These are phyloP conservation scores for Ptychoptera albimana DNA, from an alignment of 2,888 invertebrate genomes.

Conservation along the genomic window DNA sequence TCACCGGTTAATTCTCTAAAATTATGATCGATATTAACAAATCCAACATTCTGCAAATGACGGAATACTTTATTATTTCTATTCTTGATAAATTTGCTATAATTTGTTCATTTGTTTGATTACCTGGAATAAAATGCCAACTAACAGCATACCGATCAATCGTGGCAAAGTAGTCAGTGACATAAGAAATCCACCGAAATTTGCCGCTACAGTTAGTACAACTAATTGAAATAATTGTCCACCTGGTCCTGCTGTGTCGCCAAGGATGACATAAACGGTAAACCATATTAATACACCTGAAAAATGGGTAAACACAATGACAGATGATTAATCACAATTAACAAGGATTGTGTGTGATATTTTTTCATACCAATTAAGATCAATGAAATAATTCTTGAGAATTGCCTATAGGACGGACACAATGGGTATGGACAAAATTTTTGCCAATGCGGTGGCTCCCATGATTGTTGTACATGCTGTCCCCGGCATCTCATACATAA, in stretches of 20 bases:
- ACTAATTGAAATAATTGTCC: conserved; percentile 68
- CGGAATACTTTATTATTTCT: too few relatives aligned
- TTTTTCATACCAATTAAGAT: conserved; percentile 45
- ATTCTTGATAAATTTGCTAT: too few relatives aligned
- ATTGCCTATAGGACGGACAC: conserved; percentile 70
- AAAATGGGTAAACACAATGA: conserved; percentile 2
- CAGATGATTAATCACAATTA: neutral
- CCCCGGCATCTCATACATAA: conserved; percentile 66
- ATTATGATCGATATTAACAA: conserved; percentile 51
- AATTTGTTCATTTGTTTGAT: neutral
- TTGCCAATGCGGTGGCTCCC: conserved; percentile 71
- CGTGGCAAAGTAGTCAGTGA: conserved; percentile 66
- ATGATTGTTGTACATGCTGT: conserved; percentile 57
- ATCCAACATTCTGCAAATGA: conserved; percentile 46
- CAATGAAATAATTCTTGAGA: conserved; percentile 59
- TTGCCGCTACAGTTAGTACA: conserved; percentile 54
- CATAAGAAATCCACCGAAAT: conserved; percentile 71
- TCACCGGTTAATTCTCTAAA: conserved; percentile 51
- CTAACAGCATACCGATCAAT: conserved; percentile 72
- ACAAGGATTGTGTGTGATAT: neutral
- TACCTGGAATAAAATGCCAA: conserved; percentile 52
- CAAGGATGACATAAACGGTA: conserved; percentile 57
- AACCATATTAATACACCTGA: conserved; percentile 57
- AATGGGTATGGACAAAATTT: conserved; percentile 69
- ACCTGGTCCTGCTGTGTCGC: conserved; percentile 65